Conservation (phyloP, 2,113 vertebrate species). For the Scopus umbretta region DNA sequence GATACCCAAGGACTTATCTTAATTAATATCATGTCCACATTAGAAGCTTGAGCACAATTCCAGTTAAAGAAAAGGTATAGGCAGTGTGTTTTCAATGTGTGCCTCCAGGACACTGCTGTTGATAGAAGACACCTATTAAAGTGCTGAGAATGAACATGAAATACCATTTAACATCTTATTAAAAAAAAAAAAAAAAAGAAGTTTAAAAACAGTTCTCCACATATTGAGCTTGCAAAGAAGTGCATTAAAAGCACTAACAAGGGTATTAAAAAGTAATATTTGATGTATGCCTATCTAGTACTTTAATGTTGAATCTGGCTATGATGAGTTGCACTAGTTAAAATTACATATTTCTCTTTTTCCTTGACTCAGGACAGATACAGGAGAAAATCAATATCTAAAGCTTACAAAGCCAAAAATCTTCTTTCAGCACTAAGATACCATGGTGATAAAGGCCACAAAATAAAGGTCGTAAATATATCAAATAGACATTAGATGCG, state of each 20-base stretch:
- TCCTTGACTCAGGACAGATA: constrained; percentile 29
- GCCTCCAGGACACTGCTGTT: constrained; percentile 37
- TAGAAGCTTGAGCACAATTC: neutral
- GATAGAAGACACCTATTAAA: constrained; percentile 55
- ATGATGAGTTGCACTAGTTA: neutral
- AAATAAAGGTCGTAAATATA: constrained; percentile 24
- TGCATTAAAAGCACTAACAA: constrained; percentile 60
- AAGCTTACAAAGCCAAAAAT: constrained; percentile 37
- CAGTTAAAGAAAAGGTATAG: constrained; percentile 32
- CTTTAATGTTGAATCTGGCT: constrained; percentile 50
- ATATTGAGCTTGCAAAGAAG: constrained; percentile 49
- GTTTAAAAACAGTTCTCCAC: neutral
- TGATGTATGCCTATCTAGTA: constrained; percentile 50
- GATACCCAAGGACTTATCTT: constrained; percentile 11
- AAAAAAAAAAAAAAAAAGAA: constrained; percentile 2
- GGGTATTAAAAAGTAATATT: constrained; percentile 67
- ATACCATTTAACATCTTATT: constrained; percentile 58
- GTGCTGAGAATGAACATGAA: constrained; percentile 58
- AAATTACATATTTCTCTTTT: constrained; percentile 33
- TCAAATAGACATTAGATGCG: neutral
- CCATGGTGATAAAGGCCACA: neutral
- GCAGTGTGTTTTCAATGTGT: constrained; percentile 29
- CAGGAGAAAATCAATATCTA: constrained; percentile 48
- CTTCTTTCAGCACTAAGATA: neutral
- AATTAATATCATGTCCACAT: constrained; percentile 18